Conservation (phyloP, 2,888 invertebrate genomes). For the Endotricha flammealis region DNA sequence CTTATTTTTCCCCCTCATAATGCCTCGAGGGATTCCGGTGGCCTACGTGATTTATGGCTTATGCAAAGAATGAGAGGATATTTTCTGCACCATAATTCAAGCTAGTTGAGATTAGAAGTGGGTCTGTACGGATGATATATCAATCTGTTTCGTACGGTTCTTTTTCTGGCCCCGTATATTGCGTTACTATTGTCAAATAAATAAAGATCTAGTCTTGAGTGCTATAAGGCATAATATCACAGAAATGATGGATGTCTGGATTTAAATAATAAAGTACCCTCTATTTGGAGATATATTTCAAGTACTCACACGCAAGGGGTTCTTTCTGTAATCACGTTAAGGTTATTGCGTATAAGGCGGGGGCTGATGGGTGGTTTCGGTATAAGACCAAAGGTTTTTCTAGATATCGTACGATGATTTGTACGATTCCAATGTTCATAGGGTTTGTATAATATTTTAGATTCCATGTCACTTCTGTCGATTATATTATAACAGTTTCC, state of each 20-base stretch:
- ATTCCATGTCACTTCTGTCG: no score
- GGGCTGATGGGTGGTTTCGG: no score
- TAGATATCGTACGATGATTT: no score
- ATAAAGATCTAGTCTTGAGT: conserved; percentile 20
- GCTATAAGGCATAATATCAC: not conserved
- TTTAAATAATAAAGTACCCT: not conserved
- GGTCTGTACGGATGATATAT: conserved; percentile 55
- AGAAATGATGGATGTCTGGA: not conserved
- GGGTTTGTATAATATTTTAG: no score
- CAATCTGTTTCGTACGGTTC: conserved; percentile 43
- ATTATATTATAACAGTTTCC: no score
- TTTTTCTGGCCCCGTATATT: conserved; percentile 35
- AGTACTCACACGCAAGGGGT: not conserved
- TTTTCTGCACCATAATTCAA: conserved; percentile 73
- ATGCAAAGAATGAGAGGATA: conserved; percentile 73
- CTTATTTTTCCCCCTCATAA: conserved; percentile 65
- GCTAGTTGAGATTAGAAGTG: conserved; percentile 67
- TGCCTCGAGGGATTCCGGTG: conserved; percentile 59
- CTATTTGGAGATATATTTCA: not conserved
- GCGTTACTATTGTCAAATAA: conserved; percentile 33
- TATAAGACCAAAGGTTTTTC: no score
- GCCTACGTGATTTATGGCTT: conserved; percentile 67
- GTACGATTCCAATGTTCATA: no score
- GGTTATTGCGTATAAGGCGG: no score
- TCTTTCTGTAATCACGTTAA: not conserved